Evolutionary conservation across 2,797 vertebrate species (phyloP), one percentile per base, ranked within the genome.

Genomic region (Cirrhinus mrigala): DNA sequence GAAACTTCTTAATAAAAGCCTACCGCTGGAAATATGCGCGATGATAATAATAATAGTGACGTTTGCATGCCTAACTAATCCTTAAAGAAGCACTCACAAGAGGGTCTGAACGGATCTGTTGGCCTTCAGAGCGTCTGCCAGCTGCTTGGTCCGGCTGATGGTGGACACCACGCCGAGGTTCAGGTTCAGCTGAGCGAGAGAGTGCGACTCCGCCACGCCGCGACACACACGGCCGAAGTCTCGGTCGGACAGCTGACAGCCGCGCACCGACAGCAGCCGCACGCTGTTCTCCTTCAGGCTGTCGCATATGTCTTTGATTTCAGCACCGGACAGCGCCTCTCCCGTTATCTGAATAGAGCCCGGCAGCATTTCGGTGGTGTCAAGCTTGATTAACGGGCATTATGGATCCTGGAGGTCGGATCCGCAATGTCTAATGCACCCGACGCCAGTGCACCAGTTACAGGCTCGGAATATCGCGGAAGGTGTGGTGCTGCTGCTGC

Each of bases 311-410:
- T 98, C 97, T 89, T 96, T 95, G 40, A 98, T 96, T 92, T 99
- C 97, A 0, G 96, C 97, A 0, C 96, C 95, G 0, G 97, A 98
- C 89, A 99, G 94, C 66, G 96, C 94, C 94, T 98, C 98, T 69
- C 97, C 97, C 0, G 96, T 97, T 91, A 99, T 98, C 96, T 99
- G 98, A 88, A 98, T 98, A 80, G 97, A 98, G 73, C 97, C 97
- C n/a, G 97, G 97, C 88, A 99, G 93, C 98, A 98, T 99, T 37
- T 89, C 85, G 87, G 50, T 50, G 15, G 79, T 52, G 75, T 85
- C 83, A 78, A 20, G 78, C 68, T 82, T 52, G 62, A 40, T 71
- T 86, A 66, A 79, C 81, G 81, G 27, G 44, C 9, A 71, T 76
- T 48, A 68, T 56, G 50, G 15, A 76, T 69, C 62, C 58, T 78